Conservation (phyloP, 2,113 vertebrate genomes). For the Petrocephalus microphthalmus region DNA sequence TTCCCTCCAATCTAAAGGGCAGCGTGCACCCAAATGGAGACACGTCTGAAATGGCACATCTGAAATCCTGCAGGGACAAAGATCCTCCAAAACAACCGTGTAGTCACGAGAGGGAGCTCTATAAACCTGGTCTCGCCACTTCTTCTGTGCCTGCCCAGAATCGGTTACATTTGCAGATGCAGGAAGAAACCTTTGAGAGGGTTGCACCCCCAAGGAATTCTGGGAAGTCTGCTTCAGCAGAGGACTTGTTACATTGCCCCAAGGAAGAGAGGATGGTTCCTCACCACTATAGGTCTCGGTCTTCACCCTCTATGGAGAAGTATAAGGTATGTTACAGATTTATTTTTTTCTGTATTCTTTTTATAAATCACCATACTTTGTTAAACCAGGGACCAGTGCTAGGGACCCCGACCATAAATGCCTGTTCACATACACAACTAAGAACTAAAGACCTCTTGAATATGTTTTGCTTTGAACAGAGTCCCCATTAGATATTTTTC, state of each 20-base stretch:
- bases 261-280: conserved; percentile 47
- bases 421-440: neutral
- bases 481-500: neutral
- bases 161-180: conserved; percentile 28
- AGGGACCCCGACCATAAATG: neutral
- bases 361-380: neutral
- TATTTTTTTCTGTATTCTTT: neutral
- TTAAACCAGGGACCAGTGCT: neutral
- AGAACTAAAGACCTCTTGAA: neutral
- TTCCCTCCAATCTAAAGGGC: conserved; percentile 45
- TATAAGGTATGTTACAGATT: conserved; percentile 56
- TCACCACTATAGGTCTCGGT: conserved; percentile 72
- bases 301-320: conserved; percentile 67
- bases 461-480: neutral
- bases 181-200: conserved; percentile 43
- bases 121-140: conserved; percentile 29
- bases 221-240: conserved; percentile 74
- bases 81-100: conserved; percentile 39
- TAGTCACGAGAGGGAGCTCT: conserved; percentile 41
- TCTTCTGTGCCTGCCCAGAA: neutral
- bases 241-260: conserved; percentile 71
- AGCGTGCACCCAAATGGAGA: conserved; percentile 49
- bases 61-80: conserved; percentile 29
- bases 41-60: conserved; percentile 21
- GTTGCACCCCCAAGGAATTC: conserved; percentile 40